phyloP scores from a whole-genome alignment of 2,113 vertebrate species.

The Lontra canadensis region DNA sequence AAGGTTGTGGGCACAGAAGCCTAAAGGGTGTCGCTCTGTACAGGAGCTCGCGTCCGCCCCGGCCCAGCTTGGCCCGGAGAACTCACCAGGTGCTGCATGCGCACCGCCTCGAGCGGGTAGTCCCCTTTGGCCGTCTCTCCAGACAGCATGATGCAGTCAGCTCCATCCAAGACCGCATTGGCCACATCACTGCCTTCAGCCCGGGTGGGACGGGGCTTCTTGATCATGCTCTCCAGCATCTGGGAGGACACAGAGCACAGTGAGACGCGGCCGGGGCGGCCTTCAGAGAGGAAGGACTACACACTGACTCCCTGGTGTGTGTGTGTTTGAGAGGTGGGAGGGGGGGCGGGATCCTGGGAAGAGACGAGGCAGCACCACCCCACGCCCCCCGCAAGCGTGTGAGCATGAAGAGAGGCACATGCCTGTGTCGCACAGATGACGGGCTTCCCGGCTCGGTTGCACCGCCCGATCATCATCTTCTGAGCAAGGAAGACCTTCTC shows the following conservation, averaged over 20 bases:
- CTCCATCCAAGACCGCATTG: slow-evolving; percentile 96
- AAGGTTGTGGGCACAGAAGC: background rate
- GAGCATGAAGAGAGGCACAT: background rate
- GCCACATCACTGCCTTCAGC: slow-evolving; percentile 97
- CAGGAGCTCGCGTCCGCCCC: background rate
- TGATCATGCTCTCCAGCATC: slow-evolving; percentile 99
- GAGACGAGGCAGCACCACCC: background rate
- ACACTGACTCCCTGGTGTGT: background rate
- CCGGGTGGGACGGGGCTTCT: slow-evolving; percentile 96
- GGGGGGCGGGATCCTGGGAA: background rate
- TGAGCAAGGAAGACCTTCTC: slow-evolving; percentile 98
- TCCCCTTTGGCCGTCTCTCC: slow-evolving; percentile 99
- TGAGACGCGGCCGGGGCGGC: rapidly evolving
- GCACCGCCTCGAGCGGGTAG: slow-evolving; percentile 96
- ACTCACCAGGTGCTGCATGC: slow-evolving; percentile 95
- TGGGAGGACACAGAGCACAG: slow-evolving; percentile 61
- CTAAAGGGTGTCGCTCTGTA: background rate
- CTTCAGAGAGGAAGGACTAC: background rate
- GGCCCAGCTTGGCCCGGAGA: background rate
- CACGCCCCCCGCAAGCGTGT: background rate
- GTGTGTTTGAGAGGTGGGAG: rapidly evolving
- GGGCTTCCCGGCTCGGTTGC: slow-evolving; percentile 96
- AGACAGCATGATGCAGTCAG: slow-evolving; percentile 98
- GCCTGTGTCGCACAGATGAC: slow-evolving; percentile 98
- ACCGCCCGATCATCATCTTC: slow-evolving; percentile 99